phyloP scores from a whole-genome alignment of 2,113 vertebrate species.

The Maccullochella peelii region DNA sequence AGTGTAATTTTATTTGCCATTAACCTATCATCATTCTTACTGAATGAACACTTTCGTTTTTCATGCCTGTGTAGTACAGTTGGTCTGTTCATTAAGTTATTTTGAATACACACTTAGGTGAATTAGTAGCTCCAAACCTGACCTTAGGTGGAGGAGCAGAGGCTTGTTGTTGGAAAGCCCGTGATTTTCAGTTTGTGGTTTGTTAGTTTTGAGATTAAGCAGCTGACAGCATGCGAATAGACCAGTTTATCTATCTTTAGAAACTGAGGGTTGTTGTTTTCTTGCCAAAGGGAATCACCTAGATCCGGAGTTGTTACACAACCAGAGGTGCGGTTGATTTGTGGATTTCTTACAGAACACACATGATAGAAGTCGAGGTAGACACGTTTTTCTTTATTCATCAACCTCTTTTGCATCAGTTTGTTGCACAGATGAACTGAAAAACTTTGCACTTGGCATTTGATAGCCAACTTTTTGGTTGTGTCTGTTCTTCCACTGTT shows the following conservation, averaged over 20 bases:
- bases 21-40: neutral
- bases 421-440: neutral
- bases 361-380: slow-evolving; percentile 28
- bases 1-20: neutral
- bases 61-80: neutral
- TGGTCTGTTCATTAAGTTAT: neutral
- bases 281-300: slow-evolving; percentile 81
- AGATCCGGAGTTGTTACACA: slow-evolving; percentile 78
- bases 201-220: slow-evolving; percentile 77
- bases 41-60: neutral
- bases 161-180: slow-evolving; percentile 47
- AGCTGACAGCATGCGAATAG: slow-evolving; percentile 76
- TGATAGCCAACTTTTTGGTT: neutral
- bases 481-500: neutral
- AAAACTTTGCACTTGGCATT: neutral
- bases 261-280: slow-evolving; percentile 71
- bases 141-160: slow-evolving; percentile 49
- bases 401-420: slow-evolving; percentile 8
- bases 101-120: neutral
- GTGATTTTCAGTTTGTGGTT: slow-evolving; percentile 72
- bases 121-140: slow-evolving; percentile 24
- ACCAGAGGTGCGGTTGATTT: slow-evolving; percentile 72
- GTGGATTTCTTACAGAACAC: slow-evolving; percentile 47
- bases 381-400: slow-evolving; percentile 19
- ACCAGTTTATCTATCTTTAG: slow-evolving; percentile 83